Evolutionary conservation across 1,140 invertebrate species (phyloP).

Genomic region (Rhagoletis zephyria): DNA sequence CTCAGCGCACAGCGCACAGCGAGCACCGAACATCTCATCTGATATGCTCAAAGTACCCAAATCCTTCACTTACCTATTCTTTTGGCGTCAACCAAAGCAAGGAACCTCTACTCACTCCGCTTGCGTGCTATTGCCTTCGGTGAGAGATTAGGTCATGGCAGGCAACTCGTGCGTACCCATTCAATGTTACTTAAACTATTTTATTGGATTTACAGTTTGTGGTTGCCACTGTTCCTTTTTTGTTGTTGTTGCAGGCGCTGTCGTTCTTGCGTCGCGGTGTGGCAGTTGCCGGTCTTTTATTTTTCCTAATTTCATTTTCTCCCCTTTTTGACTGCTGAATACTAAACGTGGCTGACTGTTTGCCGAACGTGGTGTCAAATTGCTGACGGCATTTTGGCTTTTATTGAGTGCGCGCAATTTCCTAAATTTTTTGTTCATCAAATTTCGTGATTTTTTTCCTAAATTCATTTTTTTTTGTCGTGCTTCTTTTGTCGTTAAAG

Average conservation of each 20-base stretch:
- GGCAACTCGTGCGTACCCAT: constrained; percentile 45
- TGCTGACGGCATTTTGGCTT: constrained; percentile 35
- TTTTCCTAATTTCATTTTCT: constrained; percentile 42
- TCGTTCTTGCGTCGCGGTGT: not conserved
- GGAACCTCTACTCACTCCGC: not conserved
- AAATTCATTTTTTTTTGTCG: not conserved
- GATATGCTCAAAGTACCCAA: not conserved
- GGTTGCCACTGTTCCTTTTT: not conserved
- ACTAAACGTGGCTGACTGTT: constrained; percentile 26
- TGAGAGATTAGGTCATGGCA: constrained; percentile 44
- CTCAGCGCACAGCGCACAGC: not conserved
- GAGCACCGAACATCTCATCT: not conserved
- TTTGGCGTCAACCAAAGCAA: not conserved
- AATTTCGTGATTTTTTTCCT: not conserved
- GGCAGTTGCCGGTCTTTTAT: not conserved
- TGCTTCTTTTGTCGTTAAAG: not conserved
- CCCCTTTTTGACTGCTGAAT: constrained; percentile 4
- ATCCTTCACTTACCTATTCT: not conserved
- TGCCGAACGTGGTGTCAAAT: constrained; percentile 47
- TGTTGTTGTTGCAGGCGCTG: not conserved
- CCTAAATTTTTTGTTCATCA: constrained; percentile 26
- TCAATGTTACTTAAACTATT: constrained; percentile 50
- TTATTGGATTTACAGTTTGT: constrained; percentile 48
- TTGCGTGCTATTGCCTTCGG: constrained; percentile 8
- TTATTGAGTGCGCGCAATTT: constrained; percentile 42